Percentiles rank a stretch among this genome's conserved stretches.
These are phyloP conservation scores for Proales similis DNA, from an alignment of 1,140 invertebrate genomes.

Conservation along the genomic window DNA sequence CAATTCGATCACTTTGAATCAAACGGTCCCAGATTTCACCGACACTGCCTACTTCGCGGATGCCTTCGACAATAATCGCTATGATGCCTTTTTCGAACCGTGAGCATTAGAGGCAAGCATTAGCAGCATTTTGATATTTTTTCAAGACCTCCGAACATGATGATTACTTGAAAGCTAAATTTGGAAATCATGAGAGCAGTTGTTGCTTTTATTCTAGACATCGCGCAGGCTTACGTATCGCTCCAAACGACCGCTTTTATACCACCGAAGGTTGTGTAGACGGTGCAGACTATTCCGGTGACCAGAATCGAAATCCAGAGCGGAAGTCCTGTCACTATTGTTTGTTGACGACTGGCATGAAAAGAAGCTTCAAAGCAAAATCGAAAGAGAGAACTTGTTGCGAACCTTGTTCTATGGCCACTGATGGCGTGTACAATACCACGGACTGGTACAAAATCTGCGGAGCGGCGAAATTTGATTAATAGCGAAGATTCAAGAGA, in stretches of 20 bases:
- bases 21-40: constrained; percentile 45
- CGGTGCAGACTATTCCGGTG: constrained; percentile 23
- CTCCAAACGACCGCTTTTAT: constrained; percentile 54
- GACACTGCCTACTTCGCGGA: not conserved
- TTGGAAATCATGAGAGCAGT: not conserved
- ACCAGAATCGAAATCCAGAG: constrained; percentile 32
- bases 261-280: constrained; percentile 17
- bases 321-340: constrained; percentile 4
- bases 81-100: constrained; percentile 55
- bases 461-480: not conserved
- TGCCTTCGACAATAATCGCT: constrained; percentile 55
- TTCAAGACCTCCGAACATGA: constrained; percentile 68
- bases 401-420: constrained; percentile 79
- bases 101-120: no score
- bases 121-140: not conserved
- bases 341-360: no score
- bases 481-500: not conserved
- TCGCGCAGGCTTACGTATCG: constrained; percentile 58
- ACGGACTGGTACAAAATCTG: constrained; percentile 77
- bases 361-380: no score
- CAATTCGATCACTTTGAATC: not conserved
- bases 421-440: constrained; percentile 81
- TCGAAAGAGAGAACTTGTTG: not conserved
- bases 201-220: not conserved
- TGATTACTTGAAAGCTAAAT: constrained; percentile 67